A percentile compares a stretch with the other conserved stretches of the same genome.
Conservation (phyloP, 2,888 invertebrate species). For the Caenorhabditis afra region DNA sequence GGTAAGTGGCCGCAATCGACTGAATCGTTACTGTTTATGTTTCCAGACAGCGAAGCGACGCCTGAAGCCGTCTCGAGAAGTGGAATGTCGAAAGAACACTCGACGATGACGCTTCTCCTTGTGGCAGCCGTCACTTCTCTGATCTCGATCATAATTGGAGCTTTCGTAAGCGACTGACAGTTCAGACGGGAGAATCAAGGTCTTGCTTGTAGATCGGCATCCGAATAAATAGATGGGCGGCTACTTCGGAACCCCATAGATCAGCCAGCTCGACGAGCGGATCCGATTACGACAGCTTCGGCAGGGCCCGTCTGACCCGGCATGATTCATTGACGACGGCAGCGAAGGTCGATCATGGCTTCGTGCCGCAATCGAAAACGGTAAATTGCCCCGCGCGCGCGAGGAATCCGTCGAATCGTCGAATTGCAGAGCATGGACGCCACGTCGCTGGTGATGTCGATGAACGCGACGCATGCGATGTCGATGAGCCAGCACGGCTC, state of each 20-base stretch:
- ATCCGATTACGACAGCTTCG: conserved; percentile 71
- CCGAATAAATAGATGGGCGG: conserved; percentile 47
- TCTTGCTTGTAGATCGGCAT: conserved; percentile 39
- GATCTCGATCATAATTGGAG: conserved; percentile 49
- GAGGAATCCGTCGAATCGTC: background rate
- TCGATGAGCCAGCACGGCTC: conserved; percentile 65
- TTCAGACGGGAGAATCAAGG: background rate
- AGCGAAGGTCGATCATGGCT: conserved; percentile 72
- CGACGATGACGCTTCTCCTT: conserved; percentile 43
- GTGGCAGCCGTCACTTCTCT: conserved; percentile 43
- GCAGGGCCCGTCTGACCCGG: conserved; percentile 69
- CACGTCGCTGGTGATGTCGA: conserved; percentile 69
- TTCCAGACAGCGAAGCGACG: conserved; percentile 25
- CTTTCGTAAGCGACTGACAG: conserved; percentile 56
- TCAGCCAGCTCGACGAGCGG: conserved; percentile 70
- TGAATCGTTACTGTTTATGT: background rate
- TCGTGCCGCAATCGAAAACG: conserved; percentile 66
- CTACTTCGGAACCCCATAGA: conserved; percentile 64
- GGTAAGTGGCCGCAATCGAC: conserved; percentile 12
- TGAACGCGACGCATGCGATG: conserved; percentile 66
- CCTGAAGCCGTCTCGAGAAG: conserved; percentile 47
- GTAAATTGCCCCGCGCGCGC: conserved; percentile 39
- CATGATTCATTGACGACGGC: conserved; percentile 78
- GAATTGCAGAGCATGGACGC: conserved; percentile 70
- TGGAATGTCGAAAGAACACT: conserved; percentile 33